These are phyloP conservation scores for Linurgus olivaceus DNA, from an alignment of 2,797 vertebrate genomes.

Conservation along the genomic window DNA sequence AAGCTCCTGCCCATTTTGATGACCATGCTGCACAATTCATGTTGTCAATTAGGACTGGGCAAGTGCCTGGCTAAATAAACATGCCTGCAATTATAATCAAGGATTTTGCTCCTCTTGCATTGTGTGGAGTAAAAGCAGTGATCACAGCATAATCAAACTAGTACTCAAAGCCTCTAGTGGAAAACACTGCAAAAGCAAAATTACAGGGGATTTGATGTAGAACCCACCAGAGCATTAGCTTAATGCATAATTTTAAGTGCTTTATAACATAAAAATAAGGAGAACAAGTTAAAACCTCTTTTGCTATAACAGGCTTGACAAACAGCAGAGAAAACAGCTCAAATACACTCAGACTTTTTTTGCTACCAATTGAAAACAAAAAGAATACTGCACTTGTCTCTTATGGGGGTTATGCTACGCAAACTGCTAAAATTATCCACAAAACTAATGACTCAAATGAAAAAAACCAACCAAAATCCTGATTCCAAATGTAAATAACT, in stretches of 20 bases:
- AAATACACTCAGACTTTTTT: not conserved
- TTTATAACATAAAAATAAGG: not conserved
- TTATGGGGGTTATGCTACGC: not conserved
- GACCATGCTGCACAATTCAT: not conserved
- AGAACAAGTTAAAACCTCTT: not conserved
- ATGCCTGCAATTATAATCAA: not conserved
- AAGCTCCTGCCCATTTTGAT: not conserved
- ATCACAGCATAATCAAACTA: not conserved
- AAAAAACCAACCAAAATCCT: not conserved
- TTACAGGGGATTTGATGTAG: not conserved
- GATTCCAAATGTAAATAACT: not conserved
- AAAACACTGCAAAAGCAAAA: not conserved
- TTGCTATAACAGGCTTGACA: not conserved
- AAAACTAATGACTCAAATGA: not conserved
- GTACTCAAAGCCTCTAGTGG: not conserved
- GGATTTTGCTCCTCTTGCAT: not conserved
- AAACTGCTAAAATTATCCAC: not conserved
- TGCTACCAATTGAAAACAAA: not conserved
- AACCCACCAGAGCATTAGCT: not conserved
- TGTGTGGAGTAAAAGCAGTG: not conserved
- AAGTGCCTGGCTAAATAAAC: not conserved
- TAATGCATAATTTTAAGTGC: not conserved
- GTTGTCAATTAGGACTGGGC: not conserved
- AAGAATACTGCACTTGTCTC: not conserved
- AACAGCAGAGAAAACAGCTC: not conserved